Conservation (phyloP, 2,797 vertebrate genomes). For the Amblyopsis hoosieri region DNA sequence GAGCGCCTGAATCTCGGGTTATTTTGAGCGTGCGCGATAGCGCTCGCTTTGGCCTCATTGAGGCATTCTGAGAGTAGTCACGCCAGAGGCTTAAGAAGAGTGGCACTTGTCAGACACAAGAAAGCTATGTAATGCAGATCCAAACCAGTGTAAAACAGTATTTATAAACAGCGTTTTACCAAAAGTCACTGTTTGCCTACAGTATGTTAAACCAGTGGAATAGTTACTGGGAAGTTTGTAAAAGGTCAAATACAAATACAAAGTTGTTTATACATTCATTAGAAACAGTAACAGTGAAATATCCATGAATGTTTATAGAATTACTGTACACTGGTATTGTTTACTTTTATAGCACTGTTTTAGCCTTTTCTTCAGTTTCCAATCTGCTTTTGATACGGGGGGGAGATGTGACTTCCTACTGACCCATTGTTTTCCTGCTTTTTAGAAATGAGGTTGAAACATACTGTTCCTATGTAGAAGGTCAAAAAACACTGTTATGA, state of each 20-base stretch:
- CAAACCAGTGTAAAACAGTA: constrained; percentile 20
- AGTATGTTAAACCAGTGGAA: not conserved
- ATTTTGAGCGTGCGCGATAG: constrained; percentile 97
- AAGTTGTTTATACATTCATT: constrained; percentile 1
- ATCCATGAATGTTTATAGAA: not conserved
- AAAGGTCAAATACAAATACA: not conserved
- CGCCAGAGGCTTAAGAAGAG: constrained; percentile 62
- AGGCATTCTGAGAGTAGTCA: constrained; percentile 72
- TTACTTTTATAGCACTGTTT: constrained; percentile 24
- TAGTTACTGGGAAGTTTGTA: not conserved
- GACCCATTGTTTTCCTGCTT: constrained; percentile 76
- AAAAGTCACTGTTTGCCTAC: not conserved
- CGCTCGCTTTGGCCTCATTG: constrained; percentile 70
- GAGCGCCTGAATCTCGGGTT: constrained; percentile 89
- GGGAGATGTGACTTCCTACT: constrained; percentile 78
- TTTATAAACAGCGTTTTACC: not conserved
- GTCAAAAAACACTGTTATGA: constrained; percentile 81
- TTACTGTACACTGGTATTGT: not conserved
- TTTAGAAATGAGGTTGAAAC: constrained; percentile 81
- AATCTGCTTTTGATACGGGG: constrained; percentile 80
- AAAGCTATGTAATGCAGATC: constrained; percentile 18
- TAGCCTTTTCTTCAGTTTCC: constrained; percentile 71
- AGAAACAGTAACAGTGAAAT: not conserved
- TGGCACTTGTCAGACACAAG: constrained; percentile 60
- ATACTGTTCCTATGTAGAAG: constrained; percentile 81